Conservation (phyloP, 2,797 vertebrate species). For the Pipistrellus kuhlii region DNA sequence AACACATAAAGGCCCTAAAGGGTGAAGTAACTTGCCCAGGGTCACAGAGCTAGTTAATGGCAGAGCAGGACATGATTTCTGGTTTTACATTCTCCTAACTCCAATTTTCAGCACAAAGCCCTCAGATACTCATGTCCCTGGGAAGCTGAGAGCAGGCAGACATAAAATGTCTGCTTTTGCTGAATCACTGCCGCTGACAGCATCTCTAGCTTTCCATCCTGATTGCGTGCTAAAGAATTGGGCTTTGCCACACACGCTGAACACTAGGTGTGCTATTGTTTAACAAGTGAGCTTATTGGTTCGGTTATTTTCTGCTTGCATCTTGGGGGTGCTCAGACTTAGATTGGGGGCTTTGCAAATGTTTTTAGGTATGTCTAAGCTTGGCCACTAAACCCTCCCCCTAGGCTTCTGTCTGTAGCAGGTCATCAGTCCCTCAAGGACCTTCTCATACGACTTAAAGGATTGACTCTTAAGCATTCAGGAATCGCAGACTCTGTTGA, state of each 20-base stretch:
- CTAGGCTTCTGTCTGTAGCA: not conserved
- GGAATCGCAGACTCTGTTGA: not conserved
- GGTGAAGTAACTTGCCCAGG: not conserved
- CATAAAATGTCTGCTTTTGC: not conserved
- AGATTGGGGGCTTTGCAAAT: not conserved
- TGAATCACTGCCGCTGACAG: not conserved
- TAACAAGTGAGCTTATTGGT: not conserved
- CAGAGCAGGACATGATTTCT: conserved; percentile 22
- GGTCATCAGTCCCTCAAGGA: not conserved
- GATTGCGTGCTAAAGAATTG: not conserved
- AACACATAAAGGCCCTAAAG: not conserved
- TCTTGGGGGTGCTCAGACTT: not conserved
- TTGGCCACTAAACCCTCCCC: not conserved
- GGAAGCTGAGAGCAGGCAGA: not conserved
- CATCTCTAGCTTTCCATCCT: not conserved
- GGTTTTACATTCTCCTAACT: not conserved
- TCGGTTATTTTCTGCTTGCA: conserved; percentile 59
- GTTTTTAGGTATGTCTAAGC: not conserved
- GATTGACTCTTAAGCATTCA: not conserved
- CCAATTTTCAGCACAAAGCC: not conserved
- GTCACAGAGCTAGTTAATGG: not conserved
- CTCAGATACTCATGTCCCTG: not conserved
- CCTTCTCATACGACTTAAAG: not conserved
- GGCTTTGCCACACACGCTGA: not conserved
- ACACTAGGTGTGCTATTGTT: conserved; percentile 59